These are phyloP conservation scores for Athalia circularis DNA, from an alignment of 2,888 invertebrate species.

Conservation along the genomic window DNA sequence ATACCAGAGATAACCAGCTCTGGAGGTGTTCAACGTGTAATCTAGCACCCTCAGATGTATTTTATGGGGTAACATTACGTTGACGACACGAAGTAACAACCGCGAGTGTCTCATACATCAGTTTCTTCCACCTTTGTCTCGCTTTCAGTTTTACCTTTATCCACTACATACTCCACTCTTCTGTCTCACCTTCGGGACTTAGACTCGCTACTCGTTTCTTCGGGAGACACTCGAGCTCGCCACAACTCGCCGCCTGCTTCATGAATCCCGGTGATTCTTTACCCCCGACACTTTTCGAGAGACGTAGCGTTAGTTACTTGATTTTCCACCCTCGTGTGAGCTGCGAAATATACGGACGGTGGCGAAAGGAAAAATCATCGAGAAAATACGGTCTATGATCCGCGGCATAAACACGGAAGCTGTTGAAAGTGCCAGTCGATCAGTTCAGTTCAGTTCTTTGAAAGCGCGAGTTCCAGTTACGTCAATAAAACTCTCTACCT, in stretches of 20 bases:
- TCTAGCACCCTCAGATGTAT: slow-evolving; percentile 61
- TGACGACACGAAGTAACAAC: slow-evolving; percentile 59
- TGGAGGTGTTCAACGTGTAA: slow-evolving; percentile 54
- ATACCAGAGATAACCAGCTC: slow-evolving; percentile 58
- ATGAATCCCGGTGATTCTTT: slow-evolving; percentile 29
- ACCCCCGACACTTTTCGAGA: neutral
- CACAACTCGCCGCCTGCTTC: neutral
- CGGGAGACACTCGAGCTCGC: slow-evolving; percentile 11
- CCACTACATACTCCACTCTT: neutral
- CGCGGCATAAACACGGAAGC: slow-evolving; percentile 22
- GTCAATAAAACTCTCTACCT: too few species aligned
- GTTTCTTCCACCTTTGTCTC: slow-evolving; percentile 28
- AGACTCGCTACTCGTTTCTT: slow-evolving; percentile 7
- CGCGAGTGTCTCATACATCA: slow-evolving; percentile 62
- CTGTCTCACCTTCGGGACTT: neutral
- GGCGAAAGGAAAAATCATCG: slow-evolving; percentile 5
- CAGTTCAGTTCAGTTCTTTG: neutral
- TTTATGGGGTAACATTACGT: slow-evolving; percentile 65
- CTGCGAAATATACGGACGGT: neutral
- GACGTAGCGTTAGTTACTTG: slow-evolving; percentile 24
- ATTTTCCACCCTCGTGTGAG: neutral
- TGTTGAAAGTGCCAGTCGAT: neutral
- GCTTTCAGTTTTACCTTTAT: slow-evolving; percentile 21
- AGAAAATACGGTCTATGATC: neutral
- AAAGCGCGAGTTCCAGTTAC: neutral